phyloP scores from a whole-genome alignment of 2,888 invertebrate genomes.

The Adelphocoris suturalis region DNA sequence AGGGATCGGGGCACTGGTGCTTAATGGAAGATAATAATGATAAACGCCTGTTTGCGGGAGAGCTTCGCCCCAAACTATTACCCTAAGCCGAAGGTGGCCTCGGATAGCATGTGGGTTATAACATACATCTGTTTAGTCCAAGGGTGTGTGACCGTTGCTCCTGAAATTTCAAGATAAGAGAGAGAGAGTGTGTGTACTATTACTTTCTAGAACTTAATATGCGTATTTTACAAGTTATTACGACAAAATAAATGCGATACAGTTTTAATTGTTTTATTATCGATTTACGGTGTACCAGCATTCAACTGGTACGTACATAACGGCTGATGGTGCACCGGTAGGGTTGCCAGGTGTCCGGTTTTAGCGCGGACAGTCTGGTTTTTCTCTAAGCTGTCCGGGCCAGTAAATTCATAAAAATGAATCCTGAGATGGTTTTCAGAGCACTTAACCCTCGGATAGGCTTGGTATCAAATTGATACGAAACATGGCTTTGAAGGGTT shows the following conservation, averaged over 20 bases:
- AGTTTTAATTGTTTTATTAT: background rate
- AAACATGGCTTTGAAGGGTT: too few species aligned
- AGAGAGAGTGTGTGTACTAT: background rate
- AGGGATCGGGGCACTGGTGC: background rate
- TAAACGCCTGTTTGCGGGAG: slow-evolving; percentile 8
- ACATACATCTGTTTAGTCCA: background rate
- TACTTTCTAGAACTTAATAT: background rate
- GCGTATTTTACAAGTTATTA: background rate
- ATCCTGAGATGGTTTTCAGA: too few species aligned
- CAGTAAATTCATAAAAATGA: too few species aligned
- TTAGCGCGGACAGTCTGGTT: too few species aligned
- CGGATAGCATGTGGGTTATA: background rate
- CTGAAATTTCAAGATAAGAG: background rate
- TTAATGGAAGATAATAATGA: slow-evolving; percentile 23
- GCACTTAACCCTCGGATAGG: too few species aligned
- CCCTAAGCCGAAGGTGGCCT: slow-evolving; percentile 26
- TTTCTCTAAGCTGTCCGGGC: too few species aligned
- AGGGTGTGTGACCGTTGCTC: background rate
- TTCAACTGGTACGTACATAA: too few species aligned
- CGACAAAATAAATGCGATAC: background rate
- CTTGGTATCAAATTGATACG: too few species aligned
- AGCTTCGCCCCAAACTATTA: background rate
- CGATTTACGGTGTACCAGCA: too few species aligned
- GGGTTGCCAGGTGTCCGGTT: too few species aligned
- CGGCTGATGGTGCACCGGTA: too few species aligned